A percentile compares a stretch with the other conserved stretches of the same genome.
Evolutionary conservation across 2,888 invertebrate genomes (phyloP).

Genomic region (Drosophila robusta): DNA sequence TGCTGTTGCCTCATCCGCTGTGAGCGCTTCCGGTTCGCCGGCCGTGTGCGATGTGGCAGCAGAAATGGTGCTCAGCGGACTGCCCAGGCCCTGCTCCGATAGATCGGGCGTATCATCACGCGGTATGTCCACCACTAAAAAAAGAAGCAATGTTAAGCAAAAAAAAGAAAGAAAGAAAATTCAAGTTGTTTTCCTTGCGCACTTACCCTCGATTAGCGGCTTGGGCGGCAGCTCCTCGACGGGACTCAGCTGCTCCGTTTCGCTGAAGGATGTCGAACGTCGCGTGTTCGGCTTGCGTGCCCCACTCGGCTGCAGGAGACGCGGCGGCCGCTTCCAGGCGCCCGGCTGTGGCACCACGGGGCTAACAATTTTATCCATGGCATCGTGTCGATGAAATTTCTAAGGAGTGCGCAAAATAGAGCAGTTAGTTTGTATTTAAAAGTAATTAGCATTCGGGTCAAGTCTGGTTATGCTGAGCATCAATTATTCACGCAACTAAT

Average conservation of each 20-base stretch:
- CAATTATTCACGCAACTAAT: background rate
- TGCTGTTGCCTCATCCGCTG: slow-evolving; percentile 34
- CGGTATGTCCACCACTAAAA: slow-evolving; percentile 70
- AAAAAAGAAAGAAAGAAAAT: too few species aligned
- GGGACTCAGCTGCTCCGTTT: slow-evolving; percentile 85
- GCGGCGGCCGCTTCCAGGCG: slow-evolving; percentile 89
- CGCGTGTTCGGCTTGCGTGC: slow-evolving; percentile 83
- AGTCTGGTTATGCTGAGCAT: background rate
- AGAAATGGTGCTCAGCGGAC: slow-evolving; percentile 78
- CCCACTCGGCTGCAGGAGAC: slow-evolving; percentile 82
- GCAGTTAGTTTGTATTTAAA: background rate
- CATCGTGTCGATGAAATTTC: slow-evolving; percentile 88
- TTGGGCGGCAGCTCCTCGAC: slow-evolving; percentile 82
- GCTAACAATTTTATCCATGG: slow-evolving; percentile 95
- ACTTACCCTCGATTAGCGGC: slow-evolving; percentile 72
- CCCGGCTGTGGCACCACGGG: slow-evolving; percentile 96
- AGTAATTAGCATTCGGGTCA: background rate
- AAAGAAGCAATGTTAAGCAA: background rate
- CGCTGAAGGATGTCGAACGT: slow-evolving; percentile 85
- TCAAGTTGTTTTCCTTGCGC: background rate
- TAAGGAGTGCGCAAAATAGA: slow-evolving; percentile 22
- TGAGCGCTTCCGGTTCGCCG: slow-evolving; percentile 72
- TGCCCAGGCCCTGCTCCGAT: slow-evolving; percentile 68
- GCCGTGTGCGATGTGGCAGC: slow-evolving; percentile 69
- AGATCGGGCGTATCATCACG: slow-evolving; percentile 82